A percentile compares a stretch with the other conserved stretches of the same genome.
phyloP scores from a whole-genome alignment of 2,797 vertebrate genomes.

The Salmo trutta region DNA sequence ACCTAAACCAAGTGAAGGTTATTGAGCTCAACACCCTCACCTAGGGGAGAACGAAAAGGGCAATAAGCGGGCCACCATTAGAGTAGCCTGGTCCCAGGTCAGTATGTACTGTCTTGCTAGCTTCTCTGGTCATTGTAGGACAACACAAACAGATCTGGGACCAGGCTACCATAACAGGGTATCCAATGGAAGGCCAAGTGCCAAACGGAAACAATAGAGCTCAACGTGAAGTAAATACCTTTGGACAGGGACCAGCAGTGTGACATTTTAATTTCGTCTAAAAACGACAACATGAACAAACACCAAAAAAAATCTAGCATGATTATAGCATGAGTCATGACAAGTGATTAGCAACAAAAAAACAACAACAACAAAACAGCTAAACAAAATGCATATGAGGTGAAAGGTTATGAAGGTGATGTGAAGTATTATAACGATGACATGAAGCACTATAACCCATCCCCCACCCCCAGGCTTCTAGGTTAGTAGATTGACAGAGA shows the following conservation, averaged over 20 bases:
- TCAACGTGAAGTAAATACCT: conserved; percentile 18
- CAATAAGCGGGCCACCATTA: background rate
- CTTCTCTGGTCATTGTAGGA: background rate
- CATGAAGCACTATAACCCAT: background rate
- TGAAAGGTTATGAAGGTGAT: conserved; percentile 24
- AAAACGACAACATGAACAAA: conserved; percentile 1
- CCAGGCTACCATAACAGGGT: background rate
- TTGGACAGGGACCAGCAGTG: conserved; percentile 51
- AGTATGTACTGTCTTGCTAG: background rate
- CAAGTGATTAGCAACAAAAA: conserved; percentile 1
- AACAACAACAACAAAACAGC: background rate
- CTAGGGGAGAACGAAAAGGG: background rate
- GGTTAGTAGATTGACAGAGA: background rate
- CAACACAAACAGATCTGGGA: background rate
- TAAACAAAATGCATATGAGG: conserved; percentile 4
- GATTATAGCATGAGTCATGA: conserved; percentile 21
- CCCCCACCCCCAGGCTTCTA: background rate
- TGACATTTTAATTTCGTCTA: conserved; percentile 34
- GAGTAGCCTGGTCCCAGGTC: background rate
- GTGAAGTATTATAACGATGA: background rate
- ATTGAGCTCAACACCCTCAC: conserved; percentile 16
- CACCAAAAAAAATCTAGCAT: background rate
- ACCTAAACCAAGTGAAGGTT: background rate
- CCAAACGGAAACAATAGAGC: conserved; percentile 12
- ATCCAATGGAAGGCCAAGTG: background rate